Evolutionary conservation across 2,888 invertebrate species (phyloP), one percentile per base, ranked within the genome.

Genomic region (Shargacucullia verbasci): DNA sequence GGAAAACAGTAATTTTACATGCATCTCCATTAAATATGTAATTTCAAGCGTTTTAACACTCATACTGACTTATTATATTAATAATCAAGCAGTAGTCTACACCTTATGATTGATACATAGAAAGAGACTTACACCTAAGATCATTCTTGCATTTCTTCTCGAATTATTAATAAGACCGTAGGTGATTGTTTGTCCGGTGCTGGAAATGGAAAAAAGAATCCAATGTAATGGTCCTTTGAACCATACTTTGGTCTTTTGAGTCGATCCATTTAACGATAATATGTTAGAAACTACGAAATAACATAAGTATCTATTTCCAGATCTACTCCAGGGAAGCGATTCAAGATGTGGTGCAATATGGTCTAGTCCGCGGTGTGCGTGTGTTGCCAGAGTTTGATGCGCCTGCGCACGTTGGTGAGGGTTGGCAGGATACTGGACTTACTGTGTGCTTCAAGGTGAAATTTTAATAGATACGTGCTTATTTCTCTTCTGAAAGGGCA

Each of bases 311-410:
- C 3, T 0, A 47, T n/a, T 60, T 2, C 7, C 62, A 94, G 94
- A 84, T 96, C 0, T 96, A 96, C 83, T 94, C 94, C 0, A 91
- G 93, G 49, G 80, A 91, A 43, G 91, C 93, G 46, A 92, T 96
- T n/a, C 80, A 80, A 2, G 95, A 95, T 10, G 79, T 95, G 38
- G 95, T 98, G 0, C 94, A 96, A 40, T 97, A 95, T 79, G 98
- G 96, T 0, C 86, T 95, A 13, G 91, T 95, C 29, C 95, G 98
- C 43, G 99, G 99, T 0, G 96, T 99, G 50, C 95, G 98, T 37
- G 96, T 99, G 9, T 84, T 99, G 78, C 98, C 99, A 0, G 99
- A 99, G 92, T 97, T 98, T 80, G 98, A 98, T 86, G 97, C 98
- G 50, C 98, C 98, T 0, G 98, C 98, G 59, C 98, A 98, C 84